Percentiles rank a stretch among this genome's conserved stretches.
Conservation (phyloP, 2,113 vertebrate genomes). For the Tyto alba region DNA sequence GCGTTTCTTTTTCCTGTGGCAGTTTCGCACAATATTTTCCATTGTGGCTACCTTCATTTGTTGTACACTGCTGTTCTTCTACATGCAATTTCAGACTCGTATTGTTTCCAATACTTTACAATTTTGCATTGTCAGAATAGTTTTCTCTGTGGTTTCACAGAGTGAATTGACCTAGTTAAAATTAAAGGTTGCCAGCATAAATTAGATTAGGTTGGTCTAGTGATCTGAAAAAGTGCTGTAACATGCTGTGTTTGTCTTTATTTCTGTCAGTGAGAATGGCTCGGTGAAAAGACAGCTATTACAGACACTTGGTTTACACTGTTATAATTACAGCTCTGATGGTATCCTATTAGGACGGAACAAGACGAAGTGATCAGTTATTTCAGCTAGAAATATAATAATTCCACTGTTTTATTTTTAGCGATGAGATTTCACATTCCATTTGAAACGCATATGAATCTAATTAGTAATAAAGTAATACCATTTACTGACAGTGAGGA, state of each 20-base stretch:
- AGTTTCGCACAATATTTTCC: background rate
- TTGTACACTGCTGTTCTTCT: background rate
- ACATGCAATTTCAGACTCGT: background rate
- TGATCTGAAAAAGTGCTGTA: background rate
- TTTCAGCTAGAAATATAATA: background rate
- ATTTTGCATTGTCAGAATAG: background rate
- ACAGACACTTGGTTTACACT: background rate
- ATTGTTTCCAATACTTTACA: background rate
- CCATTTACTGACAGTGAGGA: background rate
- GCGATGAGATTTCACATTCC: background rate
- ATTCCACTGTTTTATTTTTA: background rate
- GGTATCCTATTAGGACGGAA: background rate
- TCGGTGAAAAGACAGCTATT: background rate
- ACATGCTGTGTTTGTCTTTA: background rate
- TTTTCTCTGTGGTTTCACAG: background rate
- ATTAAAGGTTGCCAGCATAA: slow-evolving; percentile 38
- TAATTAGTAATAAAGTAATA: background rate
- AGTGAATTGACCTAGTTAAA: slow-evolving; percentile 40
- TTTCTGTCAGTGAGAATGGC: background rate
- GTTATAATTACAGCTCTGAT: background rate
- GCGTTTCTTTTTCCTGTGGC: background rate
- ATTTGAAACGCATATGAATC: background rate
- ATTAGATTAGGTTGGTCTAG: slow-evolving; percentile 26
- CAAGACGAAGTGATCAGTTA: background rate
- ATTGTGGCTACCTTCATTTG: background rate